These are phyloP conservation scores for Macrophya annulata DNA, from an alignment of 2,888 invertebrate species.

Conservation along the genomic window DNA sequence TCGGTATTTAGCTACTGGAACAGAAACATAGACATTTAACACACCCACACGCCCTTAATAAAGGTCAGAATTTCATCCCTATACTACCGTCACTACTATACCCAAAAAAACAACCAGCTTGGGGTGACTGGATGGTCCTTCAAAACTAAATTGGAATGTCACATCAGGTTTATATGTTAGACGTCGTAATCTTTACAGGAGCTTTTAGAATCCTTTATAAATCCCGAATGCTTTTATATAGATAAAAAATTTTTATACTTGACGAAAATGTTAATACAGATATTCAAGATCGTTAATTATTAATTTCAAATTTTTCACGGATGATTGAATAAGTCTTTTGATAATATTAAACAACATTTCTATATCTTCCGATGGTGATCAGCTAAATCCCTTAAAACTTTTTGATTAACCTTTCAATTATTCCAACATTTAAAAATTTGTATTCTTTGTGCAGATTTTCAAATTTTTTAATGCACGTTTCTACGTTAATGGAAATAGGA, in stretches of 20 bases:
- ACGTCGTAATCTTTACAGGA: constrained; percentile 1
- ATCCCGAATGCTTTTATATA: neutral
- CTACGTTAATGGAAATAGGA: too few species aligned
- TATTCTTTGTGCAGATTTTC: too few species aligned
- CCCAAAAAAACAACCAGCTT: constrained; percentile 26
- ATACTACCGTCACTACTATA: neutral
- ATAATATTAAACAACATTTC: neutral
- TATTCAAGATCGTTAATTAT: neutral
- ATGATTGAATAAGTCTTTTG: neutral
- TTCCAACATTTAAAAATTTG: too few species aligned
- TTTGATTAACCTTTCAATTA: too few species aligned
- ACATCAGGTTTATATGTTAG: constrained; percentile 13
- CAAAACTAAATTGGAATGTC: constrained; percentile 32
- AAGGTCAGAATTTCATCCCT: constrained; percentile 28
- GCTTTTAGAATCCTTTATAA: neutral
- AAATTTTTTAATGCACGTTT: too few species aligned
- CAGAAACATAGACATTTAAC: constrained; percentile 4
- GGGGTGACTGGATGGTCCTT: neutral
- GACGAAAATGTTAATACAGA: neutral
- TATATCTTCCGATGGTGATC: too few species aligned
- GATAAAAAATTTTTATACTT: neutral
- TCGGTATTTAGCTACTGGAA: constrained; percentile 23
- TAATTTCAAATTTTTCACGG: neutral
- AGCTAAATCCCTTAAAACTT: too few species aligned
- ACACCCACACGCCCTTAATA: neutral